These are phyloP conservation scores for Drosophila elegans DNA, from an alignment of 1,140 invertebrate genomes.

Conservation along the genomic window DNA sequence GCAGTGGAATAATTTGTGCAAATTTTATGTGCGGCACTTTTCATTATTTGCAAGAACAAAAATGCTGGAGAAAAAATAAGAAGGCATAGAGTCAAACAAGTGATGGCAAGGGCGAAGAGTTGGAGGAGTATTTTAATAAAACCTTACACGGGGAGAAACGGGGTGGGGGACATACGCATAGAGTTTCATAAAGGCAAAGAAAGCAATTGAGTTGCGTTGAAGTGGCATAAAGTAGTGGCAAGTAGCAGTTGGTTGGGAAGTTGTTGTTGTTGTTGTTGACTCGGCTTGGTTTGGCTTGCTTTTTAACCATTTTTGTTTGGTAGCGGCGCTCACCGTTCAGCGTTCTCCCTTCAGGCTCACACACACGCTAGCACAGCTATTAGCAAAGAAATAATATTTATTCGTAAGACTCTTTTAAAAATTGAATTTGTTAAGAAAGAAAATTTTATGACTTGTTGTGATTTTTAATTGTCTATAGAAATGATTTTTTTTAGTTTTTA, in stretches of 20 bases:
- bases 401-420: too few relatives aligned
- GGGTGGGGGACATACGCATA: conserved; percentile 20
- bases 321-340: conserved; percentile 47
- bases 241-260: conserved; percentile 64
- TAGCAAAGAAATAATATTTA: too few relatives aligned
- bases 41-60: conserved; percentile 75
- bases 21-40: conserved; percentile 82
- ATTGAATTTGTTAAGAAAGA: too few relatives aligned
- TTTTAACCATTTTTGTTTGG: conserved; percentile 81
- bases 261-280: conserved; percentile 36
- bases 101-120: conserved; percentile 28
- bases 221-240: conserved; percentile 82
- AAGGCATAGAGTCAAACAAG: conserved; percentile 40
- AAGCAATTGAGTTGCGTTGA: conserved; percentile 83
- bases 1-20: conserved; percentile 76
- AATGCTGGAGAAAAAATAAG: conserved; percentile 43
- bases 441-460: too few relatives aligned
- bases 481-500: too few relatives aligned
- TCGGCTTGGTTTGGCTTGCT: conserved; percentile 56
- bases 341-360: conserved; percentile 44
- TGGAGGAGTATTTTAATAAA: conserved; percentile 74
- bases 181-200: conserved; percentile 76
- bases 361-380: neutral
- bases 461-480: too few relatives aligned
- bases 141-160: conserved; percentile 43